These are phyloP conservation scores for Pan troglodytes DNA, from an alignment of 2,113 vertebrate genomes.

Conservation along the genomic window NHGRI_mPanTro3-v2.1_pri NC_072421.2:111845501-111846000, in stretches of 20 bases:
- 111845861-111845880: background rate
- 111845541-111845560: background rate
- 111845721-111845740: background rate
- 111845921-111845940: background rate
- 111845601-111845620: background rate
- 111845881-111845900: background rate
- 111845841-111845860: background rate
- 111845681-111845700: background rate
- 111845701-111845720: background rate
- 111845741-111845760: background rate
- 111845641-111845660: background rate
- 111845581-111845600: background rate
- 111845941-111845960: background rate
- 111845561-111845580: background rate
- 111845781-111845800: background rate
- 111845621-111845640: background rate
- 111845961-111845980: background rate
- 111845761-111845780: background rate
- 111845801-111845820: slow-evolving; percentile 8
- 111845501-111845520: background rate
- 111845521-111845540: background rate
- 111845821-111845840: background rate
- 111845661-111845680: background rate
- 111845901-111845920: background rate
- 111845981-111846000: background rate